phyloP scores from a whole-genome alignment of 2,888 invertebrate genomes.

The Tridacna crocea region DNA sequence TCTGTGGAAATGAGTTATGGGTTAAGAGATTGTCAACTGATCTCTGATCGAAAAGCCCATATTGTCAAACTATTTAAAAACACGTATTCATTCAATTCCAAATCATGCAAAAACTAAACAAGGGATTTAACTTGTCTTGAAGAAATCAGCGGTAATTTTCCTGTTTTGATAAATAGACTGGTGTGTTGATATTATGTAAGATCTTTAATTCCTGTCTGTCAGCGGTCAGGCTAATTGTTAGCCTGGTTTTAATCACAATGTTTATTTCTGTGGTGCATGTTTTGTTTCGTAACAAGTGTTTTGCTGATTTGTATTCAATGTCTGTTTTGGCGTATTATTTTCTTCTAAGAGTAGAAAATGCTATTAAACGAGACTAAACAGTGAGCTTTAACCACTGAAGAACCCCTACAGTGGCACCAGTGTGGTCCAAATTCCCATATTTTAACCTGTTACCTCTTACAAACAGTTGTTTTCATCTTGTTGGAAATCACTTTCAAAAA shows the following conservation, averaged over 20 bases:
- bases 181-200: constrained; percentile 58
- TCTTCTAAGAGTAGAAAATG: constrained; percentile 11
- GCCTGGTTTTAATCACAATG: constrained; percentile 54
- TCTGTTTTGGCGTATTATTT: constrained; percentile 11
- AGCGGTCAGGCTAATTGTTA: constrained; percentile 47
- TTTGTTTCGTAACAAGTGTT: constrained; percentile 22
- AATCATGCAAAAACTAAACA: constrained; percentile 33
- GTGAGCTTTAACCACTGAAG: background rate
- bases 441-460: background rate
- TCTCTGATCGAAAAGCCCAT: too few species aligned
- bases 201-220: constrained; percentile 52
- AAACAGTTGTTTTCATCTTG: background rate
- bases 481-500: too few species aligned
- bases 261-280: constrained; percentile 39
- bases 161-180: constrained; percentile 45
- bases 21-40: too few species aligned
- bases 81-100: background rate
- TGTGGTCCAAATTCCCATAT: background rate
- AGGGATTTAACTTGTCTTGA: constrained; percentile 41
- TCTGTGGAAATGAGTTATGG: background rate
- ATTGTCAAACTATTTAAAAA: background rate
- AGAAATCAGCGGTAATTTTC: constrained; percentile 43
- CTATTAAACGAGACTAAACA: constrained; percentile 19
- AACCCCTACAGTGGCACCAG: constrained; percentile 11
- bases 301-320: constrained; percentile 25